Percentiles rank a stretch among this genome's conserved stretches.
Conservation (phyloP, 2,113 vertebrate genomes). For the Lethenteron camtschaticum region DNA sequence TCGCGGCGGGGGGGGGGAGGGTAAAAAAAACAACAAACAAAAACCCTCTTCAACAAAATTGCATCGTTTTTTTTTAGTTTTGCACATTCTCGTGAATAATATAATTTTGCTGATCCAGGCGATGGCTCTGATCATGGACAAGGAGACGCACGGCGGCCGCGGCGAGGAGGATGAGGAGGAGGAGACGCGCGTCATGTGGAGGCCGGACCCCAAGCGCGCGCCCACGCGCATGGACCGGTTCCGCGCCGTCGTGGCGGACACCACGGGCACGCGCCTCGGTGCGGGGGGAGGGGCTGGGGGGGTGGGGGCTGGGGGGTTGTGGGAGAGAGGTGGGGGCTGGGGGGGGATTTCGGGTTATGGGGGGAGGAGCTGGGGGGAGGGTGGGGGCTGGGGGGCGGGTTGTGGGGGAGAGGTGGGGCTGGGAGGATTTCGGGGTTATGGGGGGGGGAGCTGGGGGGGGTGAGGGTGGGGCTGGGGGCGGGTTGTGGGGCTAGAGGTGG, state of each 20-base stretch:
- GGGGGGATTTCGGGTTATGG: neutral
- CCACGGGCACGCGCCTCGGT: slow-evolving; percentile 51
- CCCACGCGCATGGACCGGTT: slow-evolving; percentile 60
- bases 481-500: no score
- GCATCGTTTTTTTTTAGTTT: no score
- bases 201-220: slow-evolving; percentile 65
- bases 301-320: neutral
- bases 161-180: slow-evolving; percentile 31
- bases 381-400: neutral
- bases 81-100: no score
- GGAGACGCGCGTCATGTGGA: slow-evolving; percentile 66
- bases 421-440: no score
- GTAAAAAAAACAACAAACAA: no score
- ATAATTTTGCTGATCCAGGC: no score
- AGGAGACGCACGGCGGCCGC: slow-evolving; percentile 17
- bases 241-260: slow-evolving; percentile 33
- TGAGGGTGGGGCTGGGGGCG: neutral
- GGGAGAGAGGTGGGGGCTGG: no score
- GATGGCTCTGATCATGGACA: slow-evolving; percentile 13
- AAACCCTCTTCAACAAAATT: no score
- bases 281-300: slow-evolving; percentile 4
- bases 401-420: neutral
- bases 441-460: neutral
- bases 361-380: neutral
- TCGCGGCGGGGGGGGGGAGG: no score